Percentiles rank a stretch among this genome's conserved stretches.
Conservation (phyloP, 2,797 vertebrate species). For the Sphenodon punctatus region DNA sequence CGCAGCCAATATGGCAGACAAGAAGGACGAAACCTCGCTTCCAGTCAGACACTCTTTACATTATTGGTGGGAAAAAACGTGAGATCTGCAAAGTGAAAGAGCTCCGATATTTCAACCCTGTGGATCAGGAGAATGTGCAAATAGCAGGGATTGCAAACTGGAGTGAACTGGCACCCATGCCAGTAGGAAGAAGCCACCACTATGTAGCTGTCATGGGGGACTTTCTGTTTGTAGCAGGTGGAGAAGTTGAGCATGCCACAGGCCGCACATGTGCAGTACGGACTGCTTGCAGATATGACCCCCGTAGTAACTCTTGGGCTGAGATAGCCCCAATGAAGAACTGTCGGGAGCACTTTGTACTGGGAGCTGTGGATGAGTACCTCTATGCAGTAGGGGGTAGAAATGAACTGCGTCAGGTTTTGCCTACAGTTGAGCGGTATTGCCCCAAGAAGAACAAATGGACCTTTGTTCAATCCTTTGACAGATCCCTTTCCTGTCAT, state of each 20-base stretch:
- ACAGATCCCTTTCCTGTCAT: conserved; percentile 94
- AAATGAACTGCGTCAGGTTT: conserved; percentile 92
- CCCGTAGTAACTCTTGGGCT: conserved; percentile 89
- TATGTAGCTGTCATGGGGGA: conserved; percentile 94
- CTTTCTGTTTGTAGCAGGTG: conserved; percentile 93
- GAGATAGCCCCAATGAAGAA: conserved; percentile 97
- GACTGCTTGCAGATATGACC: conserved; percentile 92
- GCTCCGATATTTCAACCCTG: conserved; percentile 91
- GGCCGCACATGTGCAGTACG: conserved; percentile 91
- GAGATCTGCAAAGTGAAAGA: conserved; percentile 92
- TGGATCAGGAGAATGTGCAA: conserved; percentile 85
- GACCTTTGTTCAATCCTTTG: conserved; percentile 94
- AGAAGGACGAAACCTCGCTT: conserved; percentile 89
- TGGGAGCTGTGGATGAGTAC: conserved; percentile 89
- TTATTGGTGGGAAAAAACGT: conserved; percentile 89
- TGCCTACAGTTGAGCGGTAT: conserved; percentile 94
- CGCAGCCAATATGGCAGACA: conserved; percentile 92
- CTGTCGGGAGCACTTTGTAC: conserved; percentile 95
- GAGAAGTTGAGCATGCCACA: conserved; percentile 90
- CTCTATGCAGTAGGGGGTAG: conserved; percentile 93
- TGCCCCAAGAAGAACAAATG: conserved; percentile 97
- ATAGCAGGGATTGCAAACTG: conserved; percentile 90
- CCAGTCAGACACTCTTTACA: conserved; percentile 92
- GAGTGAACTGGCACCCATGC: conserved; percentile 92
- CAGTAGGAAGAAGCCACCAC: conserved; percentile 92